These are phyloP conservation scores for Musca vetustissima DNA, from an alignment of 1,140 invertebrate species.

Conservation along the genomic window DNA sequence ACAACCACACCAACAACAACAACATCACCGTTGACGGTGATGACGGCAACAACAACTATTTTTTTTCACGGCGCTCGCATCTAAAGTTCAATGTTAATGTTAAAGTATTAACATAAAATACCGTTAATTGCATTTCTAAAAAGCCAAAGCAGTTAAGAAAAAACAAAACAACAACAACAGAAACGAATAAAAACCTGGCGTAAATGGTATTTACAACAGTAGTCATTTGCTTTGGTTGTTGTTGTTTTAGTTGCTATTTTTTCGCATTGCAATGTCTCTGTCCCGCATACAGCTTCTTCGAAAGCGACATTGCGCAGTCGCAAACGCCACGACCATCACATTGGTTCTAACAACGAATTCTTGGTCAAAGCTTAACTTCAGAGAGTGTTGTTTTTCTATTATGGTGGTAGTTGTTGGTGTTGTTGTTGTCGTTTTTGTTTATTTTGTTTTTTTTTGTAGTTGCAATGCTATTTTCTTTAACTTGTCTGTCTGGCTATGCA, in stretches of 20 bases:
- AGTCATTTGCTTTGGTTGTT: neutral
- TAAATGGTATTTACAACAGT: conserved; percentile 1
- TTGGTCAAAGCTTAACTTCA: neutral
- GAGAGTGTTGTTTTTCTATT: neutral
- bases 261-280: neutral
- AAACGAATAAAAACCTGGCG: neutral
- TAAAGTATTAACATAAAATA: conserved; percentile 24
- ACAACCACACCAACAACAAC: neutral
- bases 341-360: neutral
- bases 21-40: neutral
- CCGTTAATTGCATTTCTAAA: conserved; percentile 13
- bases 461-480: neutral
- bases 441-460: neutral
- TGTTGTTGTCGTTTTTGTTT: neutral
- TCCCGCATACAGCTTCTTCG: neutral
- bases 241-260: too few relatives aligned
- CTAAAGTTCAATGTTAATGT: conserved; percentile 22
- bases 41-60: neutral
- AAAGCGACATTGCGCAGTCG: neutral
- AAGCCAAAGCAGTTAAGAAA: neutral
- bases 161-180: too few relatives aligned
- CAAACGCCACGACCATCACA: neutral
- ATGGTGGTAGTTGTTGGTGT: too few relatives aligned
- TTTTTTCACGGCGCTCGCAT: neutral
- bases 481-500: neutral